Percentiles rank a stretch among this genome's conserved stretches.
These are phyloP conservation scores for Chaetodon auriga DNA, from an alignment of 2,113 vertebrate genomes.

Conservation along the genomic window DNA sequence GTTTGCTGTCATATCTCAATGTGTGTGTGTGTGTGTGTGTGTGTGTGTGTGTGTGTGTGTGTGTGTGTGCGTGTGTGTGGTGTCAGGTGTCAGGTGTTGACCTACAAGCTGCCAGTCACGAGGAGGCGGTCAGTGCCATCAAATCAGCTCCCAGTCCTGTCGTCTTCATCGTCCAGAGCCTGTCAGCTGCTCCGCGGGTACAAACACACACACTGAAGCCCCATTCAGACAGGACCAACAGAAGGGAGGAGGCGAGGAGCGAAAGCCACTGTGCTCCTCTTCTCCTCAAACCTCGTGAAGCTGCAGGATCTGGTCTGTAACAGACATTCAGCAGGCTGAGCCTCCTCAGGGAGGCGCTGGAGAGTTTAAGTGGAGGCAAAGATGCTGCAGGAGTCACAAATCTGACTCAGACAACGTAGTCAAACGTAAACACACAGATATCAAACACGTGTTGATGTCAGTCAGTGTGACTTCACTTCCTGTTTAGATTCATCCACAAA, in stretches of 20 bases:
- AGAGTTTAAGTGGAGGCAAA: too few relatives aligned
- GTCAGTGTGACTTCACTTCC: neutral
- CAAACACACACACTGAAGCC: neutral
- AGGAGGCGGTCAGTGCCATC: slow-evolving; percentile 93
- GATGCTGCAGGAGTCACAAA: too few relatives aligned
- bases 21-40: slow-evolving; percentile 9
- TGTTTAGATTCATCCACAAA: neutral
- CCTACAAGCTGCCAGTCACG: slow-evolving; percentile 90
- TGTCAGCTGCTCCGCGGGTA: slow-evolving; percentile 90
- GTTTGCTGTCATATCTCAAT: neutral
- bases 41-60: slow-evolving; percentile 1
- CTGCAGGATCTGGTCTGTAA: too few relatives aligned
- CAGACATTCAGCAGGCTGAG: too few relatives aligned
- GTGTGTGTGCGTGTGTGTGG: slow-evolving; percentile 27
- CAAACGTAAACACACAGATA: neutral
- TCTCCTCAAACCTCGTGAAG: too few relatives aligned
- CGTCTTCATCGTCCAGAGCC: slow-evolving; percentile 93
- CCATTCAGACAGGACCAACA: too few relatives aligned
- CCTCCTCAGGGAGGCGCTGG: too few relatives aligned
- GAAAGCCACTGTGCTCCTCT: too few relatives aligned
- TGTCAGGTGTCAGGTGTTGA: slow-evolving; percentile 92
- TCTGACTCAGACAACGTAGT: too few relatives aligned
- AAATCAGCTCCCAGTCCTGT: slow-evolving; percentile 91
- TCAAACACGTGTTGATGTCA: neutral
- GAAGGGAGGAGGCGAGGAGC: too few relatives aligned